These are phyloP conservation scores for Tigriopus californicus DNA, from an alignment of 2,888 invertebrate species.

Conservation along the genomic window DNA sequence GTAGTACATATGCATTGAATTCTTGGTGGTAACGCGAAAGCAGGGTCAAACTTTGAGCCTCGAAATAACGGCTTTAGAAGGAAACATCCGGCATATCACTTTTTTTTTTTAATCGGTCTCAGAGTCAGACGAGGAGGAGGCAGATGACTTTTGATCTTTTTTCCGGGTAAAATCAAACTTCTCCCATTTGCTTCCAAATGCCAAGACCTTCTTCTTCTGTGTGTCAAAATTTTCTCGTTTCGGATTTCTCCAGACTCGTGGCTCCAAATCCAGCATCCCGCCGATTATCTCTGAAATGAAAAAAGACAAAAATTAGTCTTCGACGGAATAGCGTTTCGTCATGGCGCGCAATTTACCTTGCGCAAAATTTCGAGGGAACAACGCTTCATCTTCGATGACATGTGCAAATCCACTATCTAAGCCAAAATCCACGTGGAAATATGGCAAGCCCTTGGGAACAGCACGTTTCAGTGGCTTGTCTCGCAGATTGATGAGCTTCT, in stretches of 20 bases:
- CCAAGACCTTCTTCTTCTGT: constrained; percentile 52
- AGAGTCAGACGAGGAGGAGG: no score
- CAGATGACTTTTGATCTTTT: no score
- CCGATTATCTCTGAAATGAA: constrained; percentile 56
- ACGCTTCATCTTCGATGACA: constrained; percentile 77
- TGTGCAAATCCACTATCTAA: constrained; percentile 77
- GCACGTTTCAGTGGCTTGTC: constrained; percentile 53
- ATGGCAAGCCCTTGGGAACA: constrained; percentile 81
- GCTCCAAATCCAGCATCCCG: constrained; percentile 77
- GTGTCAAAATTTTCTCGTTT: constrained; percentile 50
- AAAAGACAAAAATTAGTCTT: background rate
- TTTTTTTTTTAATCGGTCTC: no score
- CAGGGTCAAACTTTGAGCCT: no score
- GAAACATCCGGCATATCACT: no score
- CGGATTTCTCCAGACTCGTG: constrained; percentile 65
- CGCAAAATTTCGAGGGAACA: constrained; percentile 74
- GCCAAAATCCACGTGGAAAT: constrained; percentile 86
- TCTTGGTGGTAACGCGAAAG: no score
- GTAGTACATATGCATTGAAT: no score
- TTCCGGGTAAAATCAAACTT: constrained; percentile 18
- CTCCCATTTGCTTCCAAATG: constrained; percentile 51
- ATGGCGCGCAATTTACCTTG: constrained; percentile 38
- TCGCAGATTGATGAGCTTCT: constrained; percentile 56
- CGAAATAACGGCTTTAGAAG: no score
- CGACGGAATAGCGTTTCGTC: background rate